These are phyloP conservation scores for Sminthurinus aureus DNA, from an alignment of 2,888 invertebrate species.

Conservation along the genomic window DNA sequence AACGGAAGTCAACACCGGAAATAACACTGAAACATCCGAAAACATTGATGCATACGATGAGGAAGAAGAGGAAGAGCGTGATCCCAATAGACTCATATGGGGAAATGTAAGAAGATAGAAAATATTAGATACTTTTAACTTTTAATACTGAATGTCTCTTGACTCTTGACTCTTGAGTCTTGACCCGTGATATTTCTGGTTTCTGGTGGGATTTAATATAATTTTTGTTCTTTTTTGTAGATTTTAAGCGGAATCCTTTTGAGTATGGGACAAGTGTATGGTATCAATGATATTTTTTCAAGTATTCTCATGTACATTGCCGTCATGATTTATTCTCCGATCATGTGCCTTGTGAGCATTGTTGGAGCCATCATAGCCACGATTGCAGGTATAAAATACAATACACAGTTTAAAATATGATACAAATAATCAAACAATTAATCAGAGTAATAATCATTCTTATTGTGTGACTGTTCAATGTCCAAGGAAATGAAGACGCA, in stretches of 20 bases:
- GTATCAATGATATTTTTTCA: slow-evolving; percentile 62
- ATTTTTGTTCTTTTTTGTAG: slow-evolving; percentile 61
- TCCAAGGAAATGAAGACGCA: neutral
- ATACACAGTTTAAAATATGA: neutral
- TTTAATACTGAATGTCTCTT: too few species aligned
- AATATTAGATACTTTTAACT: too few species aligned
- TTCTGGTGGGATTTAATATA: too few species aligned
- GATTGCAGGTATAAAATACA: slow-evolving; percentile 61
- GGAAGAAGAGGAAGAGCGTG: slow-evolving; percentile 24
- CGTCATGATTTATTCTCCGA: slow-evolving; percentile 64
- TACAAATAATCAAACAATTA: neutral
- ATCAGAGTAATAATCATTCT: neutral
- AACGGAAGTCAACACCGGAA: slow-evolving; percentile 25
- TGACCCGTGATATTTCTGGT: too few species aligned
- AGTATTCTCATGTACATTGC: slow-evolving; percentile 63
- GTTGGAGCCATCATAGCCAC: slow-evolving; percentile 63
- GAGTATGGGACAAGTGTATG: slow-evolving; percentile 64
- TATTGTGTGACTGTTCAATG: neutral
- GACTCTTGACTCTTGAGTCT: too few species aligned
- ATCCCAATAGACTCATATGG: slow-evolving; percentile 61
- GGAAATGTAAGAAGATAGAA: slow-evolving; percentile 62
- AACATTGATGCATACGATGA: slow-evolving; percentile 36
- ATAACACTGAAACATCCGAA: slow-evolving; percentile 39
- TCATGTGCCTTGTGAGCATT: slow-evolving; percentile 62
- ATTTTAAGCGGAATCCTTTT: slow-evolving; percentile 63